Percentiles rank a stretch among this genome's conserved stretches.
Conservation (phyloP, 1,140 invertebrate genomes). For the Meloidogyne exigua region DNA sequence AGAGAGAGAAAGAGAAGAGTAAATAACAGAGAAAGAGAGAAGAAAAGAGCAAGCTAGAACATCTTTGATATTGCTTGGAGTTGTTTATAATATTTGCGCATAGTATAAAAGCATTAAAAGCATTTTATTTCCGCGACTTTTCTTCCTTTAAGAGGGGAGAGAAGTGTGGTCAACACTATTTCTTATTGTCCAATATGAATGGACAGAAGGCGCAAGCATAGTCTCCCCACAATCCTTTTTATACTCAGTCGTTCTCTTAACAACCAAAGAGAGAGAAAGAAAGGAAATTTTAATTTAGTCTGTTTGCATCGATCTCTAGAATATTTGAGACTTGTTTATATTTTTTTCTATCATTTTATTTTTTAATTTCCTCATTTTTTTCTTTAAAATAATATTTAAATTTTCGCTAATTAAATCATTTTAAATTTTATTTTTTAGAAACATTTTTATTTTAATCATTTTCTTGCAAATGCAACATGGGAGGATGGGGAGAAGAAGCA, state of each 20-base stretch:
- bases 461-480: background rate
- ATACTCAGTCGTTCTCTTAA: background rate
- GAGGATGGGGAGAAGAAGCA: background rate
- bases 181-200: background rate
- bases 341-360: background rate
- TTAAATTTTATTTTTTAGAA: background rate
- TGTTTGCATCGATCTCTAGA: background rate
- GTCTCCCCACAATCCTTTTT: background rate
- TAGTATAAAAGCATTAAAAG: background rate
- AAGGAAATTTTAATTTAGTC: background rate
- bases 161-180: background rate
- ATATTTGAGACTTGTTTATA: background rate
- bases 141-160: background rate
- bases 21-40: background rate
- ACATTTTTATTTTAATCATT: background rate
- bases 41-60: background rate
- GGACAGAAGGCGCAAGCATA: background rate
- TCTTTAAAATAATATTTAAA: too few species aligned
- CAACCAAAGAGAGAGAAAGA: background rate
- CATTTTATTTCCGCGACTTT: background rate
- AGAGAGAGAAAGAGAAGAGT: too few species aligned
- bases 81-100: background rate
- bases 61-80: background rate
- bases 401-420: background rate
- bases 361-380: too few species aligned